Evolutionary conservation across 2,888 invertebrate genomes (phyloP).

Genomic region (Eledona agricola): DNA sequence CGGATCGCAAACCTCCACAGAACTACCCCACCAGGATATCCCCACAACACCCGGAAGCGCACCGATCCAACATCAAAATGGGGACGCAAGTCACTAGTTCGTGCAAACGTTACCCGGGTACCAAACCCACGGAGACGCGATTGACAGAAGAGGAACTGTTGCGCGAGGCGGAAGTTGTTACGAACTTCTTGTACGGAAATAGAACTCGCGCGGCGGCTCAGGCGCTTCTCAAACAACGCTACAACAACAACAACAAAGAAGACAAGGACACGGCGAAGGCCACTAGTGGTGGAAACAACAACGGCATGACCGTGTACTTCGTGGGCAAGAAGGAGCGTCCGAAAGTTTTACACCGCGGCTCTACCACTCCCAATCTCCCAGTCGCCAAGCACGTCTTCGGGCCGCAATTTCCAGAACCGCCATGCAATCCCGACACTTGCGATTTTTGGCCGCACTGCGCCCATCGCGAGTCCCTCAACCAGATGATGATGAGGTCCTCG

Average conservation of each 20-base stretch:
- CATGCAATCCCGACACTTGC: constrained; percentile 67
- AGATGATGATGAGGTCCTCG: constrained; percentile 62
- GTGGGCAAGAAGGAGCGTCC: constrained; percentile 58
- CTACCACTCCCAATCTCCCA: constrained; percentile 62
- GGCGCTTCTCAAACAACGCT: constrained; percentile 59
- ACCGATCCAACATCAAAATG: constrained; percentile 36
- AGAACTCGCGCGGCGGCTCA: constrained; percentile 65
- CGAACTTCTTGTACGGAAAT: constrained; percentile 67
- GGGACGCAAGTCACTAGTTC: constrained; percentile 19
- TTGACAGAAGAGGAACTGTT: constrained; percentile 62
- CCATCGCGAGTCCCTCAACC: constrained; percentile 60
- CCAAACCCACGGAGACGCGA: constrained; percentile 1
- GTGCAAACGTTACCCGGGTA: constrained; percentile 15
- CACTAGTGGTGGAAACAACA: constrained; percentile 51
- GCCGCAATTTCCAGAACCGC: constrained; percentile 46
- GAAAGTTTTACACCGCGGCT: constrained; percentile 62
- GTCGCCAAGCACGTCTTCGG: constrained; percentile 33
- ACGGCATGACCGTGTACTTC: constrained; percentile 58
- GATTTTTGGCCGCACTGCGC: constrained; percentile 72
- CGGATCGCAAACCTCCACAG: constrained; percentile 62
- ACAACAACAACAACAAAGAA: constrained; percentile 54
- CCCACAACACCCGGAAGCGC: constrained; percentile 41
- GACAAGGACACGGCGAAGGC: constrained; percentile 47
- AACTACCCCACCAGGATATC: constrained; percentile 37
- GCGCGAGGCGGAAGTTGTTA: constrained; percentile 67